Evolutionary conservation across 2,888 invertebrate genomes (phyloP), one percentile per base, ranked within the genome.

Genomic region (Caradrina kadenii): DNA sequence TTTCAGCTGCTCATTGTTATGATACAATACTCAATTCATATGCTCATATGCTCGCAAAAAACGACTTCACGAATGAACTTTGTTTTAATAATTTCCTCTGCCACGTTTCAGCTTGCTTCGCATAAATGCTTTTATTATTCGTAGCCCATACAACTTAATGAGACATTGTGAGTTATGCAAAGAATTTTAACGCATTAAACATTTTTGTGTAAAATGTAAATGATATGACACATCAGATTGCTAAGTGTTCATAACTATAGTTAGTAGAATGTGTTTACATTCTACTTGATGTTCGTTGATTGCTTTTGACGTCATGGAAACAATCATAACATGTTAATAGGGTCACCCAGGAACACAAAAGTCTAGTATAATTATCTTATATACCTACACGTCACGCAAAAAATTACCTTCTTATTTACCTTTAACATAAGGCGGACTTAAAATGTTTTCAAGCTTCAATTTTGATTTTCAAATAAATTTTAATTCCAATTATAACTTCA

Each of bases 111-210:
- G 61, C 59, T 75, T 70, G 50, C 58, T 62, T 69, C 58, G 56
- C 62, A 70, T 76, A 69, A 82, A 73, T 70, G 72, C 58, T 69
- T 73, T 71, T 62, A 82, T 82, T 76, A 82, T 80, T 76, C 82
- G 31, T 62, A 60, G 73, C 59, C 62, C 65, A 75, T 80, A 79
- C 63, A 69, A 73, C 50, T 66, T 76, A 69, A 81, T 79, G 68
- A 67, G 63, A 69, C 52, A 75, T 79, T 69, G 60, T 77, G 49
- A 77, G 59, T 58, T 61, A 69, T 78, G 56, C 49, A 56, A 75
- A 63, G 53, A 75, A 69, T 79, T 77, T 65, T 64, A 77, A 69
- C 49, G 60, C 39, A 52, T 69, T 72, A 65, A 56, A 42, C 56
- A 50, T 69, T 69, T 77, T 50, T 63, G 35, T 45, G 22, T 35